Evolutionary conservation across 2,797 vertebrate species (phyloP), one percentile per base, ranked within the genome.

Genomic region (Ibycter americanus): DNA sequence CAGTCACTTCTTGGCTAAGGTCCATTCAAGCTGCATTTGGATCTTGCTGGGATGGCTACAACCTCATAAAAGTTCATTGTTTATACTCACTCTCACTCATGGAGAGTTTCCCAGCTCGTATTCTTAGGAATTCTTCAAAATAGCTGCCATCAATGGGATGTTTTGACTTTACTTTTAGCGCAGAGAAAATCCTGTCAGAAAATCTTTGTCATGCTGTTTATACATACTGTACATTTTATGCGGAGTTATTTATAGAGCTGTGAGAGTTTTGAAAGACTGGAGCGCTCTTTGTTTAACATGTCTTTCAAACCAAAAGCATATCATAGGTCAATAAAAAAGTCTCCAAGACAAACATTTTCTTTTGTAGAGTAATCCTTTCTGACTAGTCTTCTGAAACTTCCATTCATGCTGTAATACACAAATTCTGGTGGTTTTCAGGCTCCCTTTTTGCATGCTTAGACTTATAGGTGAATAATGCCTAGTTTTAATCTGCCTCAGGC

Each of bases 51-150:
- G 96, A 97, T 94, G 82, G 89, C 95, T 97, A 89, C 91, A 93
- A 93, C 87, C 96, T 92, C 87, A 87, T 96, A 94, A 73, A 77
- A 97, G 89, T 97, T 96, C 93, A 97, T 93, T 97, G 85, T 97
- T 95, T 95, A 17, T 71, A 71, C 55, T 93, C 89, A 70, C 67
- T 95, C 95, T 89, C 90, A 91, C 91, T 97, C 90, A 80, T 16
- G 6, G 95, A 95, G 94, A 97, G 90, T 97, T 96, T 98, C 87
- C 93, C 93, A 96, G 90, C 71, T 93, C 6, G 31, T 95, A 89
- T 96, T 98, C 97, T 97, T 89, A 95, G 89, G 87, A 97, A 97
- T 96, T 95, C 95, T 96, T 98, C 93, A 97, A 98, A 97, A 97
- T 93, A 97, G 90, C 91, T 93, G 78, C 72, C 94, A 95, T 97